A percentile compares a stretch with the other conserved stretches of the same genome.
Evolutionary conservation across 2,888 invertebrate genomes (phyloP).

Genomic region (Monopis laevigella): DNA sequence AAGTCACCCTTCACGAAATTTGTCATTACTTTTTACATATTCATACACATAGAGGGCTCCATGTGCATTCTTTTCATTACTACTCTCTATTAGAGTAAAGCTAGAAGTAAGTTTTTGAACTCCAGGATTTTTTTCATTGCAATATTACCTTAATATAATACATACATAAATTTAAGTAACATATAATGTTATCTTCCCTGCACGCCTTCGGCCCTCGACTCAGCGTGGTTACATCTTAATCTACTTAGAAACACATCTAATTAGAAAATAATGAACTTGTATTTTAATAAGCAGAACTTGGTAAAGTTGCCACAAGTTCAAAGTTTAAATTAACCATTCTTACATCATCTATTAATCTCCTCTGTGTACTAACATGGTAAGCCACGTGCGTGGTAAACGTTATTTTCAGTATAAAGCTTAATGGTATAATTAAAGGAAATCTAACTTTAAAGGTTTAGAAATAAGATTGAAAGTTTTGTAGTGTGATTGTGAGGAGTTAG

Average conservation of each 20-base stretch:
- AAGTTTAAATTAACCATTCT: conserved; percentile 8
- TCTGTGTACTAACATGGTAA: conserved; percentile 7
- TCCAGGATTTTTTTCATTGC: too few relatives aligned
- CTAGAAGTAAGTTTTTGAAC: too few relatives aligned
- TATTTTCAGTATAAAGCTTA: not conserved
- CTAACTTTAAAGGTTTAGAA: not conserved
- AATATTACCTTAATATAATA: too few relatives aligned
- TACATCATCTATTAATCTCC: conserved; percentile 5
- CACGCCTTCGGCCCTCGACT: too few relatives aligned
- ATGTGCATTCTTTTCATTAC: too few relatives aligned
- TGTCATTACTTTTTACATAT: too few relatives aligned
- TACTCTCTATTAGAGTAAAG: too few relatives aligned
- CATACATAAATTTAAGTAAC: too few relatives aligned
- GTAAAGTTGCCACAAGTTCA: conserved; percentile 4
- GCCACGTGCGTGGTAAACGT: not conserved
- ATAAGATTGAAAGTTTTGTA: not conserved
- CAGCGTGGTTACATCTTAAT: not conserved
- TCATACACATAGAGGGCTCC: too few relatives aligned
- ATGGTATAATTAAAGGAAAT: not conserved
- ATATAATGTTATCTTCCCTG: too few relatives aligned
- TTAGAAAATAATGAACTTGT: conserved; percentile 5
- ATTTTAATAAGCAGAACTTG: conserved; percentile 2
- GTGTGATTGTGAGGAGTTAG: not conserved
- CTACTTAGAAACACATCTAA: not conserved
- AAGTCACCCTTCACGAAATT: too few relatives aligned